Evolutionary conservation across 2,797 vertebrate species (phyloP), one percentile per base, ranked within the genome.

Genomic region (Hemitrygon akajei): DNA sequence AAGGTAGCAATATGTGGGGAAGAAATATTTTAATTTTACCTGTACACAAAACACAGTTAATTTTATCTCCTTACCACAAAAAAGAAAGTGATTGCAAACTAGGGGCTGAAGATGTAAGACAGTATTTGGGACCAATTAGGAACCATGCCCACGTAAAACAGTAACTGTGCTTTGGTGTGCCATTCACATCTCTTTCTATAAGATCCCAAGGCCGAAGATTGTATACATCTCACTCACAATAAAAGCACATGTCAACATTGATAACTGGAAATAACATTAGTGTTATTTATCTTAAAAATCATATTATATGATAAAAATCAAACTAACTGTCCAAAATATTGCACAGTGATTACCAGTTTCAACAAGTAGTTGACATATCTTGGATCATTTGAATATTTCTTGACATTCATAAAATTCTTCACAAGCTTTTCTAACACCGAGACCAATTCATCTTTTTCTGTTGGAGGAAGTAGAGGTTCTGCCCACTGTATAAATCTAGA

Each of bases 301-400:
- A n/a, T n/a, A 18, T 47, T 30, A 84, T 27, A 84, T 86, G 1
- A 27, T 1, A 60, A 86, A 60, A 60, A 56, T n/a, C 66, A 34
- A 34, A 79, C 34, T n/a, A 87, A 87, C 16, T 7, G 16, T 30
- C 14, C 25, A 37, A 66, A 89, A 66, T 20, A 16, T 56, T 40
- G 75, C 14, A 84, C 34, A 71, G 30, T 0, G 97, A 98, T 95
- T 96, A 99, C 99, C 96, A 97, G 98, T 95, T 95, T 96, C 94
- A 99, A 77, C 95, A 98, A 99, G 96, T 96, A 96, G 94, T 95
- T 96, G 12, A 99, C 95, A 34, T 97, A 98, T 95, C 99, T 96
- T 12, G 94, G 47, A 93, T 99, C 98, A 37, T 97, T 95, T 0
- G 96, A 96, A 94, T 99, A 99, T 93, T 94, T 96, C 94, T 96